Conservation (phyloP, 2,797 vertebrate species). For the Pterois miles region DNA sequence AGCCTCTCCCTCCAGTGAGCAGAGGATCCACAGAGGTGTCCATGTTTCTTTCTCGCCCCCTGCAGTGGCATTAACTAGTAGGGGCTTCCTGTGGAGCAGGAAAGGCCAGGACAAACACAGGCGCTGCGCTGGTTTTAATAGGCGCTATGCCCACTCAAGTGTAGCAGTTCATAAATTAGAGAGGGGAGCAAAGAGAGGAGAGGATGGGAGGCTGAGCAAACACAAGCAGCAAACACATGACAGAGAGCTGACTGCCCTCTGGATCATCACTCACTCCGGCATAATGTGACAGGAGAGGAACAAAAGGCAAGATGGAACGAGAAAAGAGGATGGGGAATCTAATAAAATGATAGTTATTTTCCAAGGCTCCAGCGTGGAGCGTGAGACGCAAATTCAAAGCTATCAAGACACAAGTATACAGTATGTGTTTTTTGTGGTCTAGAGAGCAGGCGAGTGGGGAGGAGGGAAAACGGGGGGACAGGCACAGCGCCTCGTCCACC, state of each 20-base stretch:
- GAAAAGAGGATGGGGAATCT: slow-evolving; percentile 4
- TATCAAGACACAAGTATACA: slow-evolving; percentile 2
- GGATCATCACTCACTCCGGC: slow-evolving; percentile 49
- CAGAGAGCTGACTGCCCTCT: slow-evolving; percentile 36
- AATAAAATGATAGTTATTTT: slow-evolving; percentile 37
- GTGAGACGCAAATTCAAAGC: slow-evolving; percentile 3
- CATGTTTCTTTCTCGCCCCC: slow-evolving; percentile 65
- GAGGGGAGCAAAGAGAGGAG: slow-evolving; percentile 65
- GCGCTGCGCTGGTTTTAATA: slow-evolving; percentile 69
- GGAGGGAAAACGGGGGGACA: slow-evolving; percentile 25
- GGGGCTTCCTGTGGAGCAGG: slow-evolving; percentile 59
- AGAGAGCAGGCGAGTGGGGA: slow-evolving; percentile 14
- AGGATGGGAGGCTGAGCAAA: slow-evolving; percentile 69
- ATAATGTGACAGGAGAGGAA: slow-evolving; percentile 43
- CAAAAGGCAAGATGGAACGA: slow-evolving; percentile 23
- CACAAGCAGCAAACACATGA: slow-evolving; percentile 68
- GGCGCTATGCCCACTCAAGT: slow-evolving; percentile 66
- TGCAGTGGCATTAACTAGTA: slow-evolving; percentile 72
- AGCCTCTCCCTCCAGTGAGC: slow-evolving; percentile 58
- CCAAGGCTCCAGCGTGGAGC: background rate
- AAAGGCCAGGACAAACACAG: slow-evolving; percentile 75
- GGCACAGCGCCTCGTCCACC: slow-evolving; percentile 64
- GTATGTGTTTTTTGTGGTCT: slow-evolving; percentile 18
- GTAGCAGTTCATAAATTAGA: slow-evolving; percentile 79
- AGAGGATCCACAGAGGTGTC: slow-evolving; percentile 62